A percentile compares a stretch with the other conserved stretches of the same genome.
Evolutionary conservation across 2,113 vertebrate species (phyloP).

Genomic region (Laticauda laticaudata): DNA sequence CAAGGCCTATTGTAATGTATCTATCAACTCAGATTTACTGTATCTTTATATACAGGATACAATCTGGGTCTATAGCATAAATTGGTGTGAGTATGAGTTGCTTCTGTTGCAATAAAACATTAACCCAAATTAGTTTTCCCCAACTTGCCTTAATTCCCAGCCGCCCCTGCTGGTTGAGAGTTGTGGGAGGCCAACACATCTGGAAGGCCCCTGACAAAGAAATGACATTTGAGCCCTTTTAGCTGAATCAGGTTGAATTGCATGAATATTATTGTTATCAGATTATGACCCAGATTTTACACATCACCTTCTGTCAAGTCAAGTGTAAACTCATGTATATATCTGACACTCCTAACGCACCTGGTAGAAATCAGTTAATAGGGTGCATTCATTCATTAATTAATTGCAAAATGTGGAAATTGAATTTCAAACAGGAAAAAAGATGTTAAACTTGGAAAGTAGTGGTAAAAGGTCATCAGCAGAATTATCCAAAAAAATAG

Average conservation of each 20-base stretch:
- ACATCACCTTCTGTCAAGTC: conserved; percentile 51
- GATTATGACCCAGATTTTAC: neutral
- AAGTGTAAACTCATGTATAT: conserved; percentile 41
- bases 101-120: neutral
- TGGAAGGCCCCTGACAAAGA: neutral
- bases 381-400: conserved; percentile 75
- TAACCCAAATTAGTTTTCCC: neutral
- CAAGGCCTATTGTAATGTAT: neutral
- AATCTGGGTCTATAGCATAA: neutral
- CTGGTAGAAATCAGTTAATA: conserved; percentile 70
- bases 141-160: neutral
- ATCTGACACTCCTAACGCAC: conserved; percentile 58
- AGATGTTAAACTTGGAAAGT: conserved; percentile 69
- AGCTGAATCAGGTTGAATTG: neutral
- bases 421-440: conserved; percentile 76
- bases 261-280: neutral
- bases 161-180: neutral
- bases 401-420: conserved; percentile 76
- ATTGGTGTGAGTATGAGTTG: neutral
- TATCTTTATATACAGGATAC: neutral
- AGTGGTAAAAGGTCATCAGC: conserved; percentile 75
- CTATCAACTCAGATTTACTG: neutral
- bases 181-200: neutral
- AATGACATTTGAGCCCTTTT: neutral
- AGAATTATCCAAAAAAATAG: conserved; percentile 69